Evolutionary conservation across 37 sponge, comb jelly and placozoan genomes (phyloP), one percentile per base, ranked within the genome.

Genomic region (Amphimedon queenslandica): DNA sequence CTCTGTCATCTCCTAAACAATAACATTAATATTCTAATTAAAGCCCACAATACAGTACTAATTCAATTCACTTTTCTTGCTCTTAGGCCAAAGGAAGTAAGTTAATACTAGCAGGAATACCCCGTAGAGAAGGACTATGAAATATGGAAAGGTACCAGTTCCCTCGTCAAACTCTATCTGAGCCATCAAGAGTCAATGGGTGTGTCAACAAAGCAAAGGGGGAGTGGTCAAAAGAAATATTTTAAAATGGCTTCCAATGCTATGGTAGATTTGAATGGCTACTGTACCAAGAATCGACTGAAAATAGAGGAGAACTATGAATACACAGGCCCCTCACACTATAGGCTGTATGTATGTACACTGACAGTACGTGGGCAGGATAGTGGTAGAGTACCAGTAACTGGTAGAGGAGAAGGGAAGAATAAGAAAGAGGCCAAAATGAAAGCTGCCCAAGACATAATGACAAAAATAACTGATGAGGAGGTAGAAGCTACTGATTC

Each of bases 171-270:
- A n/a, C n/a, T n/a, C n/a, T n/a, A n/a, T n/a, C n/a, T n/a, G n/a
- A n/a, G n/a, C n/a, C n/a, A n/a, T n/a, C n/a, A n/a, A n/a, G n/a
- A n/a, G n/a, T n/a, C n/a, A n/a, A n/a, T n/a, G n/a, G n/a, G n/a
- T n/a, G n/a, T n/a, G n/a, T 20, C 34, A 29, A 29, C 34, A 29
- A 31, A 23, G 66, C 18, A 20, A 21, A 5, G 30, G 56, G 56
- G 4, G 20, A 71, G 31, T 34, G 30, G 27, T 28, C 58, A 71
- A 4, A 27, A 63, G n/a, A 10, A 27, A 27, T n/a, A 11, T 11
- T 78, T 53, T 72, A 78, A 5, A 73, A 55, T 97, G 67, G n/a
- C n/a, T n/a, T n/a, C n/a, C 64, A 63, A 24, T 30, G 20, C 32
- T 24, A 20, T 63, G 8, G 53, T 8, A 47, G 13, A 13, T 18